Percentiles rank a stretch among this genome's conserved stretches.
These are phyloP conservation scores for Macrophya annulata DNA, from an alignment of 2,888 invertebrate genomes.

Conservation along the genomic window DNA sequence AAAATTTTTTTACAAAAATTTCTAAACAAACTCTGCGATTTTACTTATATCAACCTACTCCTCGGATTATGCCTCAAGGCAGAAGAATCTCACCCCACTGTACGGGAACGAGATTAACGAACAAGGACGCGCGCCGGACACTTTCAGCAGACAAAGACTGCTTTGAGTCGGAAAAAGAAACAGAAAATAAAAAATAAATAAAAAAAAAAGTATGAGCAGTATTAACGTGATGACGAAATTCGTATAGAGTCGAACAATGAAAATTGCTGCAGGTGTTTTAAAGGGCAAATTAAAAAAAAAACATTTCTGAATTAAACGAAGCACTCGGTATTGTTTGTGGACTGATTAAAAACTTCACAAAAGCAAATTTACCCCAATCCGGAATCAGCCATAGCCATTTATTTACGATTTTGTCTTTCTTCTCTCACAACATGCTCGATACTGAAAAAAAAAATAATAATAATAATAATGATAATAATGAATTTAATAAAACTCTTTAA, in stretches of 20 bases:
- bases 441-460: neutral
- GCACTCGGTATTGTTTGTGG: neutral
- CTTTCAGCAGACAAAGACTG: constrained; percentile 22
- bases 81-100: neutral
- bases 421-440: neutral
- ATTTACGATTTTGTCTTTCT: neutral
- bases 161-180: neutral
- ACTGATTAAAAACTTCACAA: neutral
- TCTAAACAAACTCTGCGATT: neutral
- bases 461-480: neutral
- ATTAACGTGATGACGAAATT: neutral
- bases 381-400: neutral
- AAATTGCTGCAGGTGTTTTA: constrained; percentile 6
- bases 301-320: constrained; percentile 3
- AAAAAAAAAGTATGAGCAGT: neutral
- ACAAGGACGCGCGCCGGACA: neutral
- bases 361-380: neutral
- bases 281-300: neutral
- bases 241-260: neutral
- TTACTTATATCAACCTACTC: neutral
- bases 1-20: neutral
- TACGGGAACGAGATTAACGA: constrained; percentile 28
- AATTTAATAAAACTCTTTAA: neutral
- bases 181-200: too few relatives aligned
- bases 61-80: neutral